A percentile compares a stretch with the other conserved stretches of the same genome.
Conservation (phyloP, 2,113 vertebrate genomes). For the Pomatorhinus ruficollis region DNA sequence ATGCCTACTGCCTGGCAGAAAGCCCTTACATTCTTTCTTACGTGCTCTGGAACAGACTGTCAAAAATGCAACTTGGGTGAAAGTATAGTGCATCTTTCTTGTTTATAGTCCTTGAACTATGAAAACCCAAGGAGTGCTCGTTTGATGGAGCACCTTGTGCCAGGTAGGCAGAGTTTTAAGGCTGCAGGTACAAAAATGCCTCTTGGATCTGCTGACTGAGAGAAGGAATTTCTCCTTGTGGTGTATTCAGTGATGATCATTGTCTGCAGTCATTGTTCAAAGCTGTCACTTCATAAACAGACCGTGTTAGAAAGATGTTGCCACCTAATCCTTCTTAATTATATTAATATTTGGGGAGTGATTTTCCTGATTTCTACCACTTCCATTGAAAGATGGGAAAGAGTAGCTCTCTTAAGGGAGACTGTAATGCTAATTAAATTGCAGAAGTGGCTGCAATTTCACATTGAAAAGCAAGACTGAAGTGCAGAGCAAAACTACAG, state of each 20-base stretch:
- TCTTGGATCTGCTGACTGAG: neutral
- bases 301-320: neutral
- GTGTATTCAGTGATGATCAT: neutral
- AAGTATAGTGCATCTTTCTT: constrained; percentile 12
- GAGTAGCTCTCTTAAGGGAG: neutral
- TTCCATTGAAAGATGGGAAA: neutral
- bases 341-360: neutral
- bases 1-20: neutral
- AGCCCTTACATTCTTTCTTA: constrained; percentile 4
- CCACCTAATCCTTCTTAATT: neutral
- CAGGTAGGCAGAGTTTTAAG: neutral
- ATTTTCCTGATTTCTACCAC: neutral
- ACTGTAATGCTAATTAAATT: neutral
- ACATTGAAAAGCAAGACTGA: neutral
- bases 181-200: neutral
- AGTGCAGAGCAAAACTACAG: neutral
- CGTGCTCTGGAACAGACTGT: neutral
- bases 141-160: neutral
- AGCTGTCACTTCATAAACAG: neutral
- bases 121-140: neutral
- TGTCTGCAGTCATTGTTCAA: neutral
- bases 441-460: neutral
- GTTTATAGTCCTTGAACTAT: constrained; percentile 20
- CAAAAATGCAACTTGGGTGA: neutral
- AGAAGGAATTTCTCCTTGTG: neutral